Evolutionary conservation across 1,140 invertebrate genomes (phyloP).

Genomic region (Panagrolaimus sp.): DNA sequence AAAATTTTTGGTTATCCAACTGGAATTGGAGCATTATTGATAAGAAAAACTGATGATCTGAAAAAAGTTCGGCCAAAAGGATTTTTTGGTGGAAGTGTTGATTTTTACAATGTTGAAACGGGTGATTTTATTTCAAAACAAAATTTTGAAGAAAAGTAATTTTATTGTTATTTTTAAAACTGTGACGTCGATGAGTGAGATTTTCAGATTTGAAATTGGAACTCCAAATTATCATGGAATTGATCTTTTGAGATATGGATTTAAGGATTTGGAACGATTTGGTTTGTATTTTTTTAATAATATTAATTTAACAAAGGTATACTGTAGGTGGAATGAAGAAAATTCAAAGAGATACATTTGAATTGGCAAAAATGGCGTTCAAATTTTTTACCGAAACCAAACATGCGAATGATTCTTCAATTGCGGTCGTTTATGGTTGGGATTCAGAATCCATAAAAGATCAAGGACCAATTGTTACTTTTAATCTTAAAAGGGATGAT

Average conservation of each 20-base stretch:
- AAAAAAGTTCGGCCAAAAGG: slow-evolving; percentile 64
- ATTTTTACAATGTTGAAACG: slow-evolving; percentile 27
- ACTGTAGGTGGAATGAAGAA: slow-evolving; percentile 68
- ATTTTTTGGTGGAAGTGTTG: slow-evolving; percentile 75
- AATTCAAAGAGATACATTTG: slow-evolving; percentile 72
- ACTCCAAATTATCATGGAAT: slow-evolving; percentile 82
- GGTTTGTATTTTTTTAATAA: slow-evolving; percentile 46
- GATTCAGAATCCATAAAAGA: neutral
- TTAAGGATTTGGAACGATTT: slow-evolving; percentile 66
- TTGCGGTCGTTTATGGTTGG: slow-evolving; percentile 70
- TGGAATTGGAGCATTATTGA: slow-evolving; percentile 75
- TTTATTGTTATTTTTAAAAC: neutral
- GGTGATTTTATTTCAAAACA: slow-evolving; percentile 14
- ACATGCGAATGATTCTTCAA: slow-evolving; percentile 71
- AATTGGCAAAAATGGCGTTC: slow-evolving; percentile 71
- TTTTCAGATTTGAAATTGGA: slow-evolving; percentile 83
- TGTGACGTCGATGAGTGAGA: slow-evolving; percentile 15
- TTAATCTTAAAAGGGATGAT: slow-evolving; percentile 75
- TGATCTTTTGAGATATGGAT: slow-evolving; percentile 73
- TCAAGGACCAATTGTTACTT: slow-evolving; percentile 81
- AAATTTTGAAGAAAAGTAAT: slow-evolving; percentile 31
- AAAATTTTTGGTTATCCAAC: slow-evolving; percentile 97
- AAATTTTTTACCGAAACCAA: slow-evolving; percentile 66
- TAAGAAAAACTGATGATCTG: slow-evolving; percentile 68
- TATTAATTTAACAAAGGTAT: neutral